Base-by-base conservation (phyloP, 1,140 invertebrate genomes). In the Gryllus bimaculatus region DNA sequence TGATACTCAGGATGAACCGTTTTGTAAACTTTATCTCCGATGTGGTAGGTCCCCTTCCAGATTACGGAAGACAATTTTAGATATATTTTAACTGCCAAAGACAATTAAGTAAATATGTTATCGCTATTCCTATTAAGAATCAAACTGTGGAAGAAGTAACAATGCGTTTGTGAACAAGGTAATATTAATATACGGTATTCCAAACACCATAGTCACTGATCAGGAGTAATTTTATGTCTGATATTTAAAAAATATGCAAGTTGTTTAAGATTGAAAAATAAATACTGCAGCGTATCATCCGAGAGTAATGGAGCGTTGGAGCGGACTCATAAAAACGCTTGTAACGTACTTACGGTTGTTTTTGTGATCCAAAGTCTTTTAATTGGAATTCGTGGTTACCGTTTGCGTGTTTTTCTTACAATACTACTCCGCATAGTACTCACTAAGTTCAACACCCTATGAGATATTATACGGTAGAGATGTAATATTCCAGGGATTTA, bases 321-420 rank as follows among this genome's bases (percentile, higher is more conserved):
- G 81, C 47, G 84, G 39, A 80, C 80, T 0, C 82, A 85, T 78
- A 75, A 78, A n/a, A 18, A 80, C 82, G 0, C 76, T 85, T 18
- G 73, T 66, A 0, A 82, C 83, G 74, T 85, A 82, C 79, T 77
- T 83, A 39, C 82, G 81, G n/a, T n/a, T n/a, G n/a, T 79, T 80
- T 82, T 79, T 86, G 76, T 78, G 10, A 15, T 49, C 20, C 75
- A 79, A 10, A 80, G 83, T 10, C 79, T 78, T 13, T 8, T 81
- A 85, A 80, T n/a, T 87, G 86, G 86, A 81, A 85, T 47, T 73
- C 82, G 13, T 84, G 79, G 26, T 8, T 86, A 0, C 82, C 82
- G 4, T 82, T 82, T 54, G 81, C 83, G 0, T 78, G 78, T 15
- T 85, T 84, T 82, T 80, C 80, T 0, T 83, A 83, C 75, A 85